Base-by-base conservation (phyloP, 2,113 vertebrate species). In the Bucco capensis region DNA sequence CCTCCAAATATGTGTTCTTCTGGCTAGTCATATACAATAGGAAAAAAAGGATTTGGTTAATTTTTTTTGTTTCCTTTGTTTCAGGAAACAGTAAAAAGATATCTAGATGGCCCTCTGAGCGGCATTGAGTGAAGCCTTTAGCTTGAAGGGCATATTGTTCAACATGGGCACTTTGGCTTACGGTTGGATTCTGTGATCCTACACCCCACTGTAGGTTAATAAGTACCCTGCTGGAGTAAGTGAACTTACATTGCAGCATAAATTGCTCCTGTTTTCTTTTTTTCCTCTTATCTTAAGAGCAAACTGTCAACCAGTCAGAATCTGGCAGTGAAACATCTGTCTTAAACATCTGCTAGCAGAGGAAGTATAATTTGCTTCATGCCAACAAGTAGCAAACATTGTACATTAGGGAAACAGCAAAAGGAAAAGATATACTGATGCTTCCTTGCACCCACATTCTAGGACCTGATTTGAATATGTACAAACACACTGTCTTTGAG, bases 241-340 rank as follows among this genome's bases (percentile, higher is more conserved):
- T 71, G 35, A 71, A 89, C 37, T 54, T 69, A 24, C 25, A 84
- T 31, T 83, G 27, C 19, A n/a, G 56, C 37, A 11, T 49, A 58
- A 75, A 81, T 72, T 27, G 30, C 13, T 88, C 31, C 64, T 64
- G 67, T 61, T 90, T 56, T 61, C 6, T 66, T 50, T 92, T 51
- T 91, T 53, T 62, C 33, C 6, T 8, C 42, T 19, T 76, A 2
- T 82, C 57, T 57, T 23, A 49, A 64, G 61, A 91, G 74, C 37
- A 56, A 77, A 17, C 18, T n/a, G 37, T 86, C 72, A 81, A 86
- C 94, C 79, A 91, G 21, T 89, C 82, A 51, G 64, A 83, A 92
- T 47, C 74, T 82, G 73, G 31, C 78, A 56, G 61, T 31, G 25
- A 51, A 94, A 96, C 94, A 96, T 95, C 96, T 97, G 96, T 61